phyloP scores from a whole-genome alignment of 2,113 vertebrate species.

The Larimichthys crocea region DNA sequence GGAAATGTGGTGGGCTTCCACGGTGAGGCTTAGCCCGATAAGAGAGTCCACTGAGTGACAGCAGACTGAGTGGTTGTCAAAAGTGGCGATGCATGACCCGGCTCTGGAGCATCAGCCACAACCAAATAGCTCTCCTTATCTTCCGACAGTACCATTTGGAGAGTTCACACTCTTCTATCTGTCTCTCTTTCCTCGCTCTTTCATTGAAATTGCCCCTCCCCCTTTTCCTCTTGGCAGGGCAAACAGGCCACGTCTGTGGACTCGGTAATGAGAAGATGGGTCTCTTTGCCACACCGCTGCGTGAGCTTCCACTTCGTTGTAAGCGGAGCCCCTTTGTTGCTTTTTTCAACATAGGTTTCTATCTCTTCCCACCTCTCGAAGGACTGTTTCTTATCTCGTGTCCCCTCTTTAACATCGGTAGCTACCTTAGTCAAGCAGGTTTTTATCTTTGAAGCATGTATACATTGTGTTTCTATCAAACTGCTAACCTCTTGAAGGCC shows the following conservation, averaged over 20 bases:
- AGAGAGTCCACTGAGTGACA: conserved; percentile 62
- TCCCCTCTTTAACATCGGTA: conserved; percentile 50
- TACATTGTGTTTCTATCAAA: conserved; percentile 34
- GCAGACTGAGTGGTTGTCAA: conserved; percentile 70
- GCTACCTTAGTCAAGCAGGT: conserved; percentile 25
- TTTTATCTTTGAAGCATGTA: conserved; percentile 54
- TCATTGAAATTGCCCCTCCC: conserved; percentile 32
- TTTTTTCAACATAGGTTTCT: conserved; percentile 64
- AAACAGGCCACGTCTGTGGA: conserved; percentile 64
- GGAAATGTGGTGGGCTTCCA: conserved; percentile 54
- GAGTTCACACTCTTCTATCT: conserved; percentile 54
- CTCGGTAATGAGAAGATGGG: conserved; percentile 68
- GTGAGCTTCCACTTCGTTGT: conserved; percentile 48
- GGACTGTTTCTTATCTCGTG: conserved; percentile 56
- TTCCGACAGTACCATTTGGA: conserved; percentile 62
- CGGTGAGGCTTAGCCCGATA: conserved; percentile 50
- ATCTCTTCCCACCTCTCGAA: conserved; percentile 52
- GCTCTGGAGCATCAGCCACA: conserved; percentile 60
- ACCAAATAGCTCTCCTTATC: conserved; percentile 76
- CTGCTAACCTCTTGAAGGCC: conserved; percentile 35
- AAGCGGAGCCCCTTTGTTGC: conserved; percentile 53
- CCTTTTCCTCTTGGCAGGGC: conserved; percentile 52
- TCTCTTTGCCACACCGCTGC: conserved; percentile 58
- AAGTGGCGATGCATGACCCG: conserved; percentile 69
- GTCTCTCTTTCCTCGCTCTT: conserved; percentile 39